phyloP scores from a whole-genome alignment of 2,113 vertebrate species.

The Octodon degus region DNA sequence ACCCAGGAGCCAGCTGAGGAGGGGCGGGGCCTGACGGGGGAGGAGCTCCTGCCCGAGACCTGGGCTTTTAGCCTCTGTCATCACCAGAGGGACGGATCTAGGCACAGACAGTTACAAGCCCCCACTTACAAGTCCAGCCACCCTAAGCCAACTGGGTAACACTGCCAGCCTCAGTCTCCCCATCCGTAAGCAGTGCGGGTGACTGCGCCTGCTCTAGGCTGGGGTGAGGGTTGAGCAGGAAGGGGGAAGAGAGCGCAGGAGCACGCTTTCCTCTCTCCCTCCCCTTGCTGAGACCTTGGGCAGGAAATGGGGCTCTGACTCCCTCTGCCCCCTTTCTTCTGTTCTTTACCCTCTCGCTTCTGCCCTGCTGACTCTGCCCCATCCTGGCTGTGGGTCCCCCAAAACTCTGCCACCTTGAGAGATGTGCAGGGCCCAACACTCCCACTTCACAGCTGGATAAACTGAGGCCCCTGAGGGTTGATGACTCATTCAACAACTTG shows the following conservation, averaged over 20 bases:
- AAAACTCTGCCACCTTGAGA: not conserved
- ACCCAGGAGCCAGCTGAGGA: not conserved
- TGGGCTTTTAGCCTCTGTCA: not conserved
- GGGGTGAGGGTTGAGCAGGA: not conserved
- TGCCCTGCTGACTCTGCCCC: not conserved
- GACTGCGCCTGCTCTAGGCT: fast-evolving
- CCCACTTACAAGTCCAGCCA: not conserved
- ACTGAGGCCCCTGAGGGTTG: not conserved
- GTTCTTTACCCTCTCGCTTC: not conserved
- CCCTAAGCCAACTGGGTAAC: not conserved
- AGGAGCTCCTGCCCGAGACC: not conserved
- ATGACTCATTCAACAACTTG: not conserved
- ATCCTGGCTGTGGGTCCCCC: not conserved
- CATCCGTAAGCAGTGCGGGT: not conserved
- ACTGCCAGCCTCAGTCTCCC: not conserved
- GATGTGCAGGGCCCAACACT: not conserved
- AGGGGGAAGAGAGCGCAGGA: fast-evolving
- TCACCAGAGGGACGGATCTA: not conserved
- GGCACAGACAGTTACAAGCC: not conserved
- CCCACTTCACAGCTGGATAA: not conserved
- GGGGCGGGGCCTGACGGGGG: not conserved
- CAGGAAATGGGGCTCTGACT: not conserved
- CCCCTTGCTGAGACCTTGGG: not conserved
- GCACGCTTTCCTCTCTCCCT: too few relatives aligned
- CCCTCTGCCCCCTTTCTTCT: not conserved